A percentile compares a stretch with the other conserved stretches of the same genome.
Evolutionary conservation across 1,140 invertebrate genomes (phyloP).

Genomic region (Nasonia vitripennis): DNA sequence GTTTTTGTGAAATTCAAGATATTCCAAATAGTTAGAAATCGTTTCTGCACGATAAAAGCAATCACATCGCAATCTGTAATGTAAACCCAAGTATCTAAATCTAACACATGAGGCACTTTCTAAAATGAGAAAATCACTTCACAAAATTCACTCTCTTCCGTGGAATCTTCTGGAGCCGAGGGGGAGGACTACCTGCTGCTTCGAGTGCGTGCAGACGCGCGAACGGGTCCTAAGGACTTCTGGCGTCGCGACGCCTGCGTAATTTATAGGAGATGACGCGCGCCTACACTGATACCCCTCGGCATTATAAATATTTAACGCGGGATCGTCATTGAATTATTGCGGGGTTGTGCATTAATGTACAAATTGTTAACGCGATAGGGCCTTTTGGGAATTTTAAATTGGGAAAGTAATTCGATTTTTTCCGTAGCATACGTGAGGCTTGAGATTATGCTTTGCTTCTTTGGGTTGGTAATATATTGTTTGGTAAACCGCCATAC

Average conservation of each 20-base stretch:
- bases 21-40: too few relatives aligned
- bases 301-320: slow-evolving; percentile 28
- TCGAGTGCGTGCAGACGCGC: not conserved
- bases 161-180: not conserved
- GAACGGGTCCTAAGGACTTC: slow-evolving; percentile 1
- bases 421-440: not conserved
- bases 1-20: too few relatives aligned
- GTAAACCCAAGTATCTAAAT: too few relatives aligned
- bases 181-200: not conserved
- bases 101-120: not conserved
- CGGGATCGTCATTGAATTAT: not conserved
- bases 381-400: not conserved
- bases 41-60: too few relatives aligned
- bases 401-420: not conserved
- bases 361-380: slow-evolving; percentile 7
- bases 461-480: too few relatives aligned
- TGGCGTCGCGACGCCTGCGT: slow-evolving; percentile 26
- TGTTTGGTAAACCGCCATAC: too few relatives aligned
- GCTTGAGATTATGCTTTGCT: too few relatives aligned
- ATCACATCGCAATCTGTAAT: too few relatives aligned
- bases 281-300: not conserved
- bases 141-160: not conserved
- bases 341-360: not conserved
- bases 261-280: slow-evolving; percentile 3
- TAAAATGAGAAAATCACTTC: not conserved